Evolutionary conservation across 1,140 invertebrate genomes (phyloP).

Genomic region (Heterodera carotae): DNA sequence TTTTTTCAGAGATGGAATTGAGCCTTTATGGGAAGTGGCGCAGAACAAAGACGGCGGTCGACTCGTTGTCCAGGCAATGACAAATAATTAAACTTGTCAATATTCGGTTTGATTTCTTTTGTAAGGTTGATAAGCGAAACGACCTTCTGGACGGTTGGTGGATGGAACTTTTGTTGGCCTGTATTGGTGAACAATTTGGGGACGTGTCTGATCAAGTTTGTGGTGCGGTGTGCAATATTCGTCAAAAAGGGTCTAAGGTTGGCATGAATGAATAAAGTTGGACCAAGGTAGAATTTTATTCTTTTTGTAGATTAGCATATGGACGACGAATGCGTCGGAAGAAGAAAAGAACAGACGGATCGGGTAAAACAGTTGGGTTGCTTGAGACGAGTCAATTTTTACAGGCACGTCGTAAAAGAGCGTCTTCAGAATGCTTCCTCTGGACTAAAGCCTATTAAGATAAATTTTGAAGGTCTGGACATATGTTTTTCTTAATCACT

Average conservation of each 20-base stretch:
- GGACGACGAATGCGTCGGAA: conserved; percentile 83
- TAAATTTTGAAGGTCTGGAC: not conserved
- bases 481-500: conserved; percentile 4
- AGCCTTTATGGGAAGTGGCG: conserved; percentile 97
- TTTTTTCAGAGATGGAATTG: conserved; percentile 83
- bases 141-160: conserved; percentile 86
- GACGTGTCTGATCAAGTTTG: conserved; percentile 85
- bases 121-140: conserved; percentile 68
- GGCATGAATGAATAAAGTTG: conserved; percentile 4
- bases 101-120: conserved; percentile 13
- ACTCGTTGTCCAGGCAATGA: conserved; percentile 81
- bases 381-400: not conserved
- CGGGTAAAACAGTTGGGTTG: conserved; percentile 62
- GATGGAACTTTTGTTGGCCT: conserved; percentile 87
- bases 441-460: conserved; percentile 13
- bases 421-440: conserved; percentile 3
- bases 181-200: conserved; percentile 94
- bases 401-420: conserved; percentile 21
- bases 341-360: conserved; percentile 74
- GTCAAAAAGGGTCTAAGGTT: conserved; percentile 82
- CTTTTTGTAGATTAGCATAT: conserved; percentile 70
- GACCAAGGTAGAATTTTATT: conserved; percentile 30
- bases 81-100: conserved; percentile 29
- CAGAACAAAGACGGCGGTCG: conserved; percentile 85
- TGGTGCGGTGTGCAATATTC: conserved; percentile 90